A percentile compares a stretch with the other conserved stretches of the same genome.
phyloP scores from a whole-genome alignment of 2,888 invertebrate species.

The Agapostemon virescens region DNA sequence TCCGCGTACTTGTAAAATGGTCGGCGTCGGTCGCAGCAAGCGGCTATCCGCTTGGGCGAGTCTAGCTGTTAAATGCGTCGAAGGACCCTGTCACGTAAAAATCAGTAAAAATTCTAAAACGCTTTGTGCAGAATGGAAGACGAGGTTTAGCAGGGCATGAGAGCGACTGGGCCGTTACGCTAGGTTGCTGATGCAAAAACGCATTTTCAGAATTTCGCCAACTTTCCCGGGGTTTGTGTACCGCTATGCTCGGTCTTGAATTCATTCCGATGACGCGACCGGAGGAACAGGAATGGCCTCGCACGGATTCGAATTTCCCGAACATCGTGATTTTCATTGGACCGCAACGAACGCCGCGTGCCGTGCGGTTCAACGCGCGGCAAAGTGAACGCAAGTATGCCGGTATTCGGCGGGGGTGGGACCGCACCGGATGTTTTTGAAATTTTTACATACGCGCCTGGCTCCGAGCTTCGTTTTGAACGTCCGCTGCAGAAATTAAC shows the following conservation, averaged over 20 bases:
- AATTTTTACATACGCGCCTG: conserved; percentile 12
- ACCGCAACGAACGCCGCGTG: conserved; percentile 47
- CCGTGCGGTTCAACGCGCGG: conserved; percentile 30
- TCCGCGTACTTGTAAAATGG: too few relatives aligned
- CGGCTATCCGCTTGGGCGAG: too few relatives aligned
- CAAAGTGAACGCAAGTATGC: conserved; percentile 20
- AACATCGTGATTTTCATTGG: conserved; percentile 57
- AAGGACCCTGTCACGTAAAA: too few relatives aligned
- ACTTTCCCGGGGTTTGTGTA: neutral
- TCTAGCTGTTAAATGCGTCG: too few relatives aligned
- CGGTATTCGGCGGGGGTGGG: neutral
- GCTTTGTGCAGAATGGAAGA: too few relatives aligned
- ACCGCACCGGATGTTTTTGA: conserved; percentile 10
- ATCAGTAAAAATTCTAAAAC: too few relatives aligned
- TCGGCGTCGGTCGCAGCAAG: too few relatives aligned
- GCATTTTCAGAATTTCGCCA: neutral
- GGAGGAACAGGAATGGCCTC: neutral
- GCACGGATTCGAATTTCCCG: conserved; percentile 34
- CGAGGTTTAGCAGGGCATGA: too few relatives aligned
- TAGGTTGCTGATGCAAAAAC: neutral
- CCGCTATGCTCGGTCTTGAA: neutral
- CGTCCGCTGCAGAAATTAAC: conserved; percentile 34
- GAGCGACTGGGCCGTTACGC: too few relatives aligned
- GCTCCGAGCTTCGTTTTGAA: neutral
- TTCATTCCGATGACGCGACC: conserved; percentile 19